Conservation (phyloP, 2,113 vertebrate genomes). For the Fregetta grallaria region DNA sequence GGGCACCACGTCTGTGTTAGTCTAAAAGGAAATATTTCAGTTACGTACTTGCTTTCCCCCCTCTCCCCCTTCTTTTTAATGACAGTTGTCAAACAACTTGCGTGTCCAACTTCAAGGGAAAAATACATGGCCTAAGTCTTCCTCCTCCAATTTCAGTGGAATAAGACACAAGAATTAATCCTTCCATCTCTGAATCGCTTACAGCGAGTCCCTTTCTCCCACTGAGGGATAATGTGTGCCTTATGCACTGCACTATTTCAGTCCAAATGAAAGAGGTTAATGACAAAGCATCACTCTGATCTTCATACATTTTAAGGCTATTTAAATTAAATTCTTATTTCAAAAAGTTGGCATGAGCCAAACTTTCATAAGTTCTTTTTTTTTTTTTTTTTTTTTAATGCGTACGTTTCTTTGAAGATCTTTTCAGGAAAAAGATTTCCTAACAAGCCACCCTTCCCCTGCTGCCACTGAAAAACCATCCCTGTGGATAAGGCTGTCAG, state of each 20-base stretch:
- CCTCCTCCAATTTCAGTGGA: neutral
- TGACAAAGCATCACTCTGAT: slow-evolving; percentile 61
- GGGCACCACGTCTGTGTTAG: rapidly evolving
- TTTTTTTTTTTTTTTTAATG: neutral
- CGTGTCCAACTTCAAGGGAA: neutral
- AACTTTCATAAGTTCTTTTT: slow-evolving; percentile 34
- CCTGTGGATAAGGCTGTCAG: slow-evolving; percentile 20
- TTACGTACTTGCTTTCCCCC: neutral
- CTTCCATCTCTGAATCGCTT: neutral
- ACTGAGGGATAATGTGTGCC: neutral
- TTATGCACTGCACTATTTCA: neutral
- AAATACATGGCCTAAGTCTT: neutral
- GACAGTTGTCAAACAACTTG: neutral
- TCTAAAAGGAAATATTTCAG: neutral
- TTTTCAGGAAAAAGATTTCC: slow-evolving; percentile 38
- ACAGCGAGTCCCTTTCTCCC: neutral
- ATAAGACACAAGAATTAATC: neutral
- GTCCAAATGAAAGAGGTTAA: slow-evolving; percentile 54
- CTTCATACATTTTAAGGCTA: slow-evolving; percentile 27
- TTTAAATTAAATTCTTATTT: slow-evolving; percentile 62
- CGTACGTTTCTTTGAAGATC: slow-evolving; percentile 48
- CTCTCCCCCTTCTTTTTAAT: neutral
- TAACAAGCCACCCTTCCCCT: slow-evolving; percentile 38
- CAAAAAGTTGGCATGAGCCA: slow-evolving; percentile 31
- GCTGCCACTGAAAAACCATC: slow-evolving; percentile 40